phyloP scores from a whole-genome alignment of 2,888 invertebrate species.

The Miltochrista miniata region DNA sequence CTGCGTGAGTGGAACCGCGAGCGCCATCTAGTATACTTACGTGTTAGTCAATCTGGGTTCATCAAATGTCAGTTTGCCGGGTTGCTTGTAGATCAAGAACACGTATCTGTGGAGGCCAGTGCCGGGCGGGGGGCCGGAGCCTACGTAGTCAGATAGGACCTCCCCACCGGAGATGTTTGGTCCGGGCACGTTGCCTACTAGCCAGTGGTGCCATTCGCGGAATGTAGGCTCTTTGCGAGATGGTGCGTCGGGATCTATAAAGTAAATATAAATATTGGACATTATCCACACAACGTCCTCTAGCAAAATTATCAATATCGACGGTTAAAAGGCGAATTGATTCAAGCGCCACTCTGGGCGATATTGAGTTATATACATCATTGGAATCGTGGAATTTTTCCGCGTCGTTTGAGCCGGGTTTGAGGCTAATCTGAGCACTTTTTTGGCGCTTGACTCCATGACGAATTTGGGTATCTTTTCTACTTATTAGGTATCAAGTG shows the following conservation, averaged over 20 bases:
- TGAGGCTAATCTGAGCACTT: too few species aligned
- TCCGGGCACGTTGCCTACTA: slow-evolving; percentile 90
- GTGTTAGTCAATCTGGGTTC: slow-evolving; percentile 81
- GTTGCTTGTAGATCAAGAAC: slow-evolving; percentile 90
- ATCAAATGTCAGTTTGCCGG: slow-evolving; percentile 81
- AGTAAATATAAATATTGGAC: neutral
- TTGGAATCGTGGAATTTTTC: too few species aligned
- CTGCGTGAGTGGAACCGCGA: too few species aligned
- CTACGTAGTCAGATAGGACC: slow-evolving; percentile 89
- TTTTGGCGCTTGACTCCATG: too few species aligned
- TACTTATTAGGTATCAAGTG: too few species aligned
- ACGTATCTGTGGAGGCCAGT: slow-evolving; percentile 92
- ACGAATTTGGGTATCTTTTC: too few species aligned
- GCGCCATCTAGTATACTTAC: slow-evolving; percentile 46
- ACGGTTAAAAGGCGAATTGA: too few species aligned
- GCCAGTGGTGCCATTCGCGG: slow-evolving; percentile 96
- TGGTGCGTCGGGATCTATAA: slow-evolving; percentile 94
- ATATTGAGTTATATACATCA: too few species aligned
- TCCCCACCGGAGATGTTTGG: slow-evolving; percentile 87
- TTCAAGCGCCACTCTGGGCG: too few species aligned
- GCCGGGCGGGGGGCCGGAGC: slow-evolving; percentile 92
- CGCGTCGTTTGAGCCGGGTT: too few species aligned
- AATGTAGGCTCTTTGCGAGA: slow-evolving; percentile 90
- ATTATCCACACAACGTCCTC: too few species aligned
- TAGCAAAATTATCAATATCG: too few species aligned